Evolutionary conservation across 2,113 vertebrate genomes (phyloP), one percentile per base, ranked within the genome.

Genomic region (Pseudorectes ferrugineus): DNA sequence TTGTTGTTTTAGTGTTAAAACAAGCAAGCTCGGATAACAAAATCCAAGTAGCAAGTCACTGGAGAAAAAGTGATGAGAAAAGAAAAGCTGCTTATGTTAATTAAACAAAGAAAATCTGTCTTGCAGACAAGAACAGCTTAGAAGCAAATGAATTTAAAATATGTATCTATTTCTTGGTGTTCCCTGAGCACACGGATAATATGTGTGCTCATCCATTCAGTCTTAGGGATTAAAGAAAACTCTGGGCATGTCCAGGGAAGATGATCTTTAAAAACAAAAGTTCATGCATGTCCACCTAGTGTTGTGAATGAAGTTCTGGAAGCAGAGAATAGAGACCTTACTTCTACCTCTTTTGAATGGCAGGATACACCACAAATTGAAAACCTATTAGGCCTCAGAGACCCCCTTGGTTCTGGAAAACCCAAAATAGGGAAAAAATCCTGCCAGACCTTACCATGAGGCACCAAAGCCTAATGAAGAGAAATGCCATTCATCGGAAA

Each of bases 41-140:
- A 94, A 87, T 57, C 45, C 81, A 76, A 66, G 45, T 20, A 85
- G 54, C 18, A 79, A 75, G 26, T 65, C 83, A 73, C 70, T 89
- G 33, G 66, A 91, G 78, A 28, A 93, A 88, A 92, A 46, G 22
- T 70, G 74, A 72, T 61, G 61, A 54, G 68, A 75, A 80, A 78
- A 85, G 40, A 91, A 91, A 95, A 93, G 84, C 87, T 85, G 66
- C 76, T 78, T 93, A 93, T 72, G 66, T 58, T 95, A 94, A 97
- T 92, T 91, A 92, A 96, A 84, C 59, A 72, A 79, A 79, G 67
- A 52, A 88, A 94, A 95, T 85, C 61, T 82, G 58, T 42, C 52
- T 85, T 33, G 33, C 49, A 85, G 71, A 87, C 33, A 57, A 49
- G 42, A 84, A 59, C 22, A 77, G 43, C 72, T 86, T 55, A 71